Evolutionary conservation across 2,113 vertebrate genomes (phyloP), one percentile per base, ranked within the genome.

Genomic region (Mustela nigripes): DNA sequence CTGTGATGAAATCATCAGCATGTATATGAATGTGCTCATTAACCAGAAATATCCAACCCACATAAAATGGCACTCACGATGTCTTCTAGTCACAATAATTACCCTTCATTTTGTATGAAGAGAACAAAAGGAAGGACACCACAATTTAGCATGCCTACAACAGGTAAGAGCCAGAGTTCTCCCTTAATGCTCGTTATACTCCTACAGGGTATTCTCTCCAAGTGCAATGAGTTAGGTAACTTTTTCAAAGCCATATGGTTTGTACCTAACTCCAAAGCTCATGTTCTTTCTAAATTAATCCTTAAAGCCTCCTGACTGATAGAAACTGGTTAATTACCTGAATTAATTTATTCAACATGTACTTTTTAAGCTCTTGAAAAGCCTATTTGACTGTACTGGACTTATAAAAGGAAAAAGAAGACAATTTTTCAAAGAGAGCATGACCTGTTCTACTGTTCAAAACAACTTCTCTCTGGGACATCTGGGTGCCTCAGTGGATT

Each of bases 351-450:
- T 74, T 87, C 60, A 76, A 82, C 56, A 16, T 15, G 50, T 2
- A 73, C 22, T 82, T 93, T 45, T 71, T 74, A 84, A 86, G 60
- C 90, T 92, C 83, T 62, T 71, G 2, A 62, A 90, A 95, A 89
- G 53, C 69, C 88, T 19, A 28, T 56, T 65, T 87, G 78, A 48
- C 69, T 60, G 90, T 53, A 58, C 0, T n/a, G 26, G 42, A 78
- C 56, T 89, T 87, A 92, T 1, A 84, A 81, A 95, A 50, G 56
- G 36, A 91, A 96, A 88, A 92, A 80, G 39, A 91, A 69, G 36
- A 80, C 58, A 88, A 36, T 22, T 58, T 65, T 67, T 14, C 50
- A 85, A 89, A 79, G 74, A 88, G 45, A 90, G 15, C 50, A 22
- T 96, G 69, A 67, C 36, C 18, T 73, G 45, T 63, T 53, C 11